These are phyloP conservation scores for Acanthochromis polyacanthus DNA, from an alignment of 2,113 vertebrate species.

Conservation along the genomic window DNA sequence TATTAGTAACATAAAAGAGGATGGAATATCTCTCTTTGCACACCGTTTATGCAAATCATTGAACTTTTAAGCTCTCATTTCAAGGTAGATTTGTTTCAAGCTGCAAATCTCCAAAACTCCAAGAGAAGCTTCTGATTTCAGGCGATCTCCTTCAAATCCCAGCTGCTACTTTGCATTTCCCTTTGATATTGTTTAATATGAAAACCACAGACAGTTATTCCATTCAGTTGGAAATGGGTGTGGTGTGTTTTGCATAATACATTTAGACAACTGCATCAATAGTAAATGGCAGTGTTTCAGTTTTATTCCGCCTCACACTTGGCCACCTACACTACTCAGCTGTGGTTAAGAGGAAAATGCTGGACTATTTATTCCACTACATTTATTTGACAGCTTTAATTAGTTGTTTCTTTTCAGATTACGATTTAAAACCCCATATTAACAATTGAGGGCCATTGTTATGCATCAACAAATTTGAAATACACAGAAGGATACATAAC, in stretches of 20 bases:
- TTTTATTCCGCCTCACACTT: background rate
- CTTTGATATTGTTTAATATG: background rate
- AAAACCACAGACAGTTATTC: slow-evolving; percentile 3
- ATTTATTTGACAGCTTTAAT: background rate
- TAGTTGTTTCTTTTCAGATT: background rate
- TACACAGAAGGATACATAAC: background rate
- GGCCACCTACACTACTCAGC: too few relatives aligned
- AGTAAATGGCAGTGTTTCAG: background rate
- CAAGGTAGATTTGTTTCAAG: slow-evolving; percentile 7
- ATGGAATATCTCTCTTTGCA: slow-evolving; percentile 1
- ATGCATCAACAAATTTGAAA: background rate
- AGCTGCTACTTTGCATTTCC: slow-evolving; percentile 31
- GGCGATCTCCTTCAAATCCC: background rate
- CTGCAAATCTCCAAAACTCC: slow-evolving; percentile 12
- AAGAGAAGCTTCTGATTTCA: background rate
- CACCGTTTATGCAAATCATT: slow-evolving; percentile 31
- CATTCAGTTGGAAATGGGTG: background rate
- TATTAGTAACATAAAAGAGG: slow-evolving; percentile 27
- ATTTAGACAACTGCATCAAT: background rate
- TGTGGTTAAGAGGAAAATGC: too few relatives aligned
- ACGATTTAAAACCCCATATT: background rate
- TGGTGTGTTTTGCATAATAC: background rate
- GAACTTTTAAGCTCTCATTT: background rate
- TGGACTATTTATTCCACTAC: background rate
- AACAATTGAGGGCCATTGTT: background rate